Evolutionary conservation across 2,113 vertebrate species (phyloP).

Genomic region (Hippolais icterina): DNA sequence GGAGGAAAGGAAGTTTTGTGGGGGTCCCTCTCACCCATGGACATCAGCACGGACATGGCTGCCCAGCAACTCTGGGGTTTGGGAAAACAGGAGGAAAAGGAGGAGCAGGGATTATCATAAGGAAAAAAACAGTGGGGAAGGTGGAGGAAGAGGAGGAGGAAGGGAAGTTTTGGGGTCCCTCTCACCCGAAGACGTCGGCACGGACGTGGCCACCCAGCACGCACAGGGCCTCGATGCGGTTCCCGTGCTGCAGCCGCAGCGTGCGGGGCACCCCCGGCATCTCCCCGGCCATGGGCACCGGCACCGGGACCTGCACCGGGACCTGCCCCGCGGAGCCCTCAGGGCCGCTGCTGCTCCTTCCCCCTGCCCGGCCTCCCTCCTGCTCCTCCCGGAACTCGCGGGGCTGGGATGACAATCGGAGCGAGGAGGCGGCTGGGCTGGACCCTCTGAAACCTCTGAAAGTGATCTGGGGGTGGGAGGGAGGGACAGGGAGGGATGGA

Average conservation of each 20-base stretch:
- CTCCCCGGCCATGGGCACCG: neutral
- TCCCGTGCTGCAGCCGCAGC: conserved; percentile 72
- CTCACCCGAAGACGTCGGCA: neutral
- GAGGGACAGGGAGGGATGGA: neutral
- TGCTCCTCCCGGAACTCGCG: neutral
- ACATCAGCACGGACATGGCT: neutral
- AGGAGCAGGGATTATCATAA: neutral
- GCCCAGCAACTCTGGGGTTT: conserved; percentile 35
- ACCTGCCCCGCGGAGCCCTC: neutral
- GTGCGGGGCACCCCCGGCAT: conserved; percentile 68
- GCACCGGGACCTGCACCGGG: neutral
- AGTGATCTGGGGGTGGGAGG: neutral
- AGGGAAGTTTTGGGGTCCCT: neutral
- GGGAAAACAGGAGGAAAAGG: neutral
- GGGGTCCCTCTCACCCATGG: conserved; percentile 28
- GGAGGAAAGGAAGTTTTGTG: neutral
- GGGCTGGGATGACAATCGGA: neutral
- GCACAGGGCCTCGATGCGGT: conserved; percentile 73
- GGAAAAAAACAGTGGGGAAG: no score
- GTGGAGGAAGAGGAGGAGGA: neutral
- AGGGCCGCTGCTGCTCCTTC: neutral
- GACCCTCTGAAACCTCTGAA: neutral
- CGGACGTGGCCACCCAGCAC: neutral
- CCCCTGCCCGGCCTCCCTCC: neutral
- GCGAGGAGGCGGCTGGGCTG: neutral